These are phyloP conservation scores for Charaxes varanes DNA, from an alignment of 1,140 invertebrate genomes.

Conservation along the genomic window DNA sequence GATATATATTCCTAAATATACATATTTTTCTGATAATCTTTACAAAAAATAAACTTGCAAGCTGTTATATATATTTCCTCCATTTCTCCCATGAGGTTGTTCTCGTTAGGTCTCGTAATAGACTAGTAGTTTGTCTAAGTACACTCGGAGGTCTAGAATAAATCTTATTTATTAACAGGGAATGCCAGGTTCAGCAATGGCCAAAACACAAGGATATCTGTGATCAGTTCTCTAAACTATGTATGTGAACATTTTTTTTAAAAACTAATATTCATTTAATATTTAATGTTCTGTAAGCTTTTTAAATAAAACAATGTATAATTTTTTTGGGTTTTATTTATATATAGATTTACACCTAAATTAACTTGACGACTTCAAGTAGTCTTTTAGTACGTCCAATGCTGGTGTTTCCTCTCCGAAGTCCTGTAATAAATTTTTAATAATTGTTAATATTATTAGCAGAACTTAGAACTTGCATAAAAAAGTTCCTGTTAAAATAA, in stretches of 20 bases:
- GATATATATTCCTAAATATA: too few relatives aligned
- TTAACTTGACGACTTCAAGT: constrained; percentile 81
- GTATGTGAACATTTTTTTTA: constrained; percentile 18
- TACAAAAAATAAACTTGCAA: too few relatives aligned
- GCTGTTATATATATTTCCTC: too few relatives aligned
- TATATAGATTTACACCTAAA: constrained; percentile 56
- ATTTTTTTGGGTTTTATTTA: constrained; percentile 61
- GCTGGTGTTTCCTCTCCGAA: constrained; percentile 97
- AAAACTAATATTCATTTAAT: constrained; percentile 2
- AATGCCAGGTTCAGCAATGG: constrained; percentile 77
- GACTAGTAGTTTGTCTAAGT: too few relatives aligned
- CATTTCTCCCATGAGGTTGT: too few relatives aligned
- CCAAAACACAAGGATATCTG: constrained; percentile 74
- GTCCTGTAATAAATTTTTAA: constrained; percentile 79
- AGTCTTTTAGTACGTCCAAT: constrained; percentile 93
- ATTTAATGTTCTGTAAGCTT: constrained; percentile 5
- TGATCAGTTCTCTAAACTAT: constrained; percentile 53
- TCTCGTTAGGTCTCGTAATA: too few relatives aligned
- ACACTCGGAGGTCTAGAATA: too few relatives aligned
- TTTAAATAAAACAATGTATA: constrained; percentile 28
- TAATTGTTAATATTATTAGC: background rate
- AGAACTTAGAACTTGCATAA: too few relatives aligned
- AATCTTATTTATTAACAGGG: too few relatives aligned
- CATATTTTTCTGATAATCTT: too few relatives aligned
- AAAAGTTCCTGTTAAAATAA: too few relatives aligned